Evolutionary conservation across 2,797 vertebrate species (phyloP).

Genomic region (Acanthiza pusilla): DNA sequence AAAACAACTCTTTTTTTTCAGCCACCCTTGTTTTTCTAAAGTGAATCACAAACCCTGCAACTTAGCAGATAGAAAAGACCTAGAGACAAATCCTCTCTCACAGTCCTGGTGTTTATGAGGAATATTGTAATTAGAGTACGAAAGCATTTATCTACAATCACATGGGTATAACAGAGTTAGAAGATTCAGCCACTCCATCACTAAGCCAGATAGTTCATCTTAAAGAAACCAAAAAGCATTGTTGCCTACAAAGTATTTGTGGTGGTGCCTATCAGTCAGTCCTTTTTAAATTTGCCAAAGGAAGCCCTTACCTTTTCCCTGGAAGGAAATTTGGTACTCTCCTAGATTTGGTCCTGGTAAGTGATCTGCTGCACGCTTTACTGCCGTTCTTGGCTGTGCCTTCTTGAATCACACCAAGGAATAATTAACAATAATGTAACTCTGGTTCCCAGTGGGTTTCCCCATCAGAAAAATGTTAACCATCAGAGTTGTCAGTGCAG

Average conservation of each 20-base stretch:
- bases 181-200: neutral
- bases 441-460: neutral
- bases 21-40: constrained; percentile 58
- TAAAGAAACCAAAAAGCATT: neutral
- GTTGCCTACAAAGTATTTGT: neutral
- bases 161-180: neutral
- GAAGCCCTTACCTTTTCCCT: neutral
- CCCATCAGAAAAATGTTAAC: neutral
- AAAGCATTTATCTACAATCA: neutral
- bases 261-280: neutral
- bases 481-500: neutral
- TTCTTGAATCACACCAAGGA: neutral
- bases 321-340: neutral
- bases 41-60: constrained; percentile 58
- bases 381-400: neutral
- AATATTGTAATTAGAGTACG: neutral
- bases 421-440: neutral
- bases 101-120: neutral
- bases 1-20: constrained; percentile 56
- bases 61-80: constrained; percentile 36
- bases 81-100: neutral
- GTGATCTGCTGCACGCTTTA: neutral
- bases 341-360: neutral
- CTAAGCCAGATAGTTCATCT: neutral
- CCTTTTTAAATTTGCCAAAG: neutral